Conservation (phyloP, 2,113 vertebrate genomes). For the Telmatochromis sp. region DNA sequence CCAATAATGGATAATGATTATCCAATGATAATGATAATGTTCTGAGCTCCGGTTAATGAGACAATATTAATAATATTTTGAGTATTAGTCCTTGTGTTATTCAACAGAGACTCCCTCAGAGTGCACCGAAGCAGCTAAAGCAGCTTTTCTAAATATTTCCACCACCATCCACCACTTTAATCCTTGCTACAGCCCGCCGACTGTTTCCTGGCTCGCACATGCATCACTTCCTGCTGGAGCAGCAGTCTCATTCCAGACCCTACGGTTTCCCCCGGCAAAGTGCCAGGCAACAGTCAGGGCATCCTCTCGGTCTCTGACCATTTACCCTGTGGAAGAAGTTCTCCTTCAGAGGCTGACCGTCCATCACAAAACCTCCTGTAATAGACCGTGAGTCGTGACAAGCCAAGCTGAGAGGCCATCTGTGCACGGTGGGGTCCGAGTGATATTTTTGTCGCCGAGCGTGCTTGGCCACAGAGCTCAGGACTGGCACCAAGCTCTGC, state of each 20-base stretch:
- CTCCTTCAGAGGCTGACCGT: slow-evolving; percentile 65
- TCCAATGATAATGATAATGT: not conserved
- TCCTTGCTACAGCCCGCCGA: not conserved
- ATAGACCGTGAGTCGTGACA: slow-evolving; percentile 74
- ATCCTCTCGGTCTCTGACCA: slow-evolving; percentile 30
- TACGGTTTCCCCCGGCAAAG: slow-evolving; percentile 52
- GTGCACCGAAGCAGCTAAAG: not conserved
- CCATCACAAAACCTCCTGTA: slow-evolving; percentile 72
- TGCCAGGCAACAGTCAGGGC: slow-evolving; percentile 60
- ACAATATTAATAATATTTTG: not conserved
- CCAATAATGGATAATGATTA: not conserved
- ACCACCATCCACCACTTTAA: slow-evolving; percentile 5
- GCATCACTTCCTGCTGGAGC: slow-evolving; percentile 32
- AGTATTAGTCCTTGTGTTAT: not conserved
- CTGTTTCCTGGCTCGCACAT: slow-evolving; percentile 38
- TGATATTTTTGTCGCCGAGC: slow-evolving; percentile 73
- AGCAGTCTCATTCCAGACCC: slow-evolving; percentile 30
- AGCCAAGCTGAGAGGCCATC: slow-evolving; percentile 80
- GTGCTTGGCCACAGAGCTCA: slow-evolving; percentile 47
- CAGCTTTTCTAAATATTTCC: slow-evolving; percentile 51
- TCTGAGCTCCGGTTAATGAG: not conserved
- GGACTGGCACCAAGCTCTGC: slow-evolving; percentile 55
- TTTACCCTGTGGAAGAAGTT: slow-evolving; percentile 49
- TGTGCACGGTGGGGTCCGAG: slow-evolving; percentile 66
- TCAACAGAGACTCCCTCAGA: not conserved